These are phyloP conservation scores for Archilochus colubris DNA, from an alignment of 2,113 vertebrate genomes.

Conservation along the genomic window DNA sequence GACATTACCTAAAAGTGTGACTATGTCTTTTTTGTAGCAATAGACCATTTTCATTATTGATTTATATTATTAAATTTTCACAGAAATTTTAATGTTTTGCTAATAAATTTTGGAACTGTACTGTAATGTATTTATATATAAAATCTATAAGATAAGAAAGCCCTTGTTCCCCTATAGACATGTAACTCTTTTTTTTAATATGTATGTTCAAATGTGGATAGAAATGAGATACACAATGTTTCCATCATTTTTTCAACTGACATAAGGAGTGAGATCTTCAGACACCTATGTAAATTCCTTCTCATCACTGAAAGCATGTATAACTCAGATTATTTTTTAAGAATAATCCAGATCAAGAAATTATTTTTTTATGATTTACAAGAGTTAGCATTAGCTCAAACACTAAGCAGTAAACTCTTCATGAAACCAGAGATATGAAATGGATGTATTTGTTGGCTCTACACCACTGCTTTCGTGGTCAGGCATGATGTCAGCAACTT, in stretches of 20 bases:
- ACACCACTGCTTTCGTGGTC: neutral
- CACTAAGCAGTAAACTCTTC: neutral
- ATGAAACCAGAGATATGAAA: neutral
- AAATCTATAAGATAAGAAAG: neutral
- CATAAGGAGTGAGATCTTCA: neutral
- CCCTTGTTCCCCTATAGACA: neutral
- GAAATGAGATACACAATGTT: neutral
- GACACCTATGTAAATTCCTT: neutral
- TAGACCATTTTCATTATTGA: neutral
- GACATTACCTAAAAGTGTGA: neutral
- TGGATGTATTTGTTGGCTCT: neutral
- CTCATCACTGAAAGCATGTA: neutral
- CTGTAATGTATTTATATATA: neutral
- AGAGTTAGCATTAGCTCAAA: neutral
- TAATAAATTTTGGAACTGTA: neutral
- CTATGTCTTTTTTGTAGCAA: neutral
- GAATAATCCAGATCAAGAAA: neutral
- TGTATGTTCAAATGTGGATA: neutral
- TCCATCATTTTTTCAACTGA: neutral
- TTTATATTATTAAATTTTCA: neutral
- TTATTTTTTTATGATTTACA: neutral
- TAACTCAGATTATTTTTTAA: neutral
- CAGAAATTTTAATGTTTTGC: neutral
- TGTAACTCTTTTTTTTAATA: neutral
- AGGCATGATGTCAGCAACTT: slow-evolving; percentile 2